Evolutionary conservation across 2,113 vertebrate genomes (phyloP), one percentile per base, ranked within the genome.

Genomic region (Sula dactylatra): DNA sequence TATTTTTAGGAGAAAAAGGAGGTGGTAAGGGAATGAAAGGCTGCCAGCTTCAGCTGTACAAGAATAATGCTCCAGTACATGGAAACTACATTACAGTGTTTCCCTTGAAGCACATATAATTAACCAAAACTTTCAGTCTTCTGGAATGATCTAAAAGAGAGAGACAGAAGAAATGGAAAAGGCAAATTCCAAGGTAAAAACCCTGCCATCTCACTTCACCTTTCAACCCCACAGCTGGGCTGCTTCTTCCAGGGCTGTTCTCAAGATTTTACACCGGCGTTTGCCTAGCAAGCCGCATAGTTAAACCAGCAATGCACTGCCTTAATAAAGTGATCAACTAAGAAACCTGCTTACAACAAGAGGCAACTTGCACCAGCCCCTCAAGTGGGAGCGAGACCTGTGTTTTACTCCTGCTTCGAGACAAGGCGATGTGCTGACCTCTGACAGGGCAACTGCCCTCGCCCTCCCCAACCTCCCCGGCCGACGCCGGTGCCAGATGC

Each of bases 1-100:
- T 92, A 84, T 86, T 94, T 96, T 89, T 82, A 95, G 79, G 58
- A 95, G 66, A 72, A 93, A 95, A 82, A 93, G 62, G 91, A 86
- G 86, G 82, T 90, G 94, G 73, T 52, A 92, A 90, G 50, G 61
- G 62, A 95, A 94, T 76, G 71, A 91, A 97, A 95, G 85, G 82
- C 90, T 92, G 55, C 88, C 73, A 84, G 58, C 72, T 93, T 93
- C 88, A 93, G 93, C 93, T 95, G 79, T 83, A 95, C 67, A 65
- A 94, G 85, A 96, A 82, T 90, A 88, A 88, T 58, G 78, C 74
- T 83, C 80, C 38, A 44, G 62, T 67, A 91, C 52, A 45, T 64
- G 44, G 76, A 96, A 97, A 94, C 64, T 77, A 79, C 49, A 94
- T 76, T 84, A 87, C 27, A 85, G 69, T 77, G 88, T 83, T 96